phyloP scores from a whole-genome alignment of 2,113 vertebrate genomes.

The Vimba vimba region DNA sequence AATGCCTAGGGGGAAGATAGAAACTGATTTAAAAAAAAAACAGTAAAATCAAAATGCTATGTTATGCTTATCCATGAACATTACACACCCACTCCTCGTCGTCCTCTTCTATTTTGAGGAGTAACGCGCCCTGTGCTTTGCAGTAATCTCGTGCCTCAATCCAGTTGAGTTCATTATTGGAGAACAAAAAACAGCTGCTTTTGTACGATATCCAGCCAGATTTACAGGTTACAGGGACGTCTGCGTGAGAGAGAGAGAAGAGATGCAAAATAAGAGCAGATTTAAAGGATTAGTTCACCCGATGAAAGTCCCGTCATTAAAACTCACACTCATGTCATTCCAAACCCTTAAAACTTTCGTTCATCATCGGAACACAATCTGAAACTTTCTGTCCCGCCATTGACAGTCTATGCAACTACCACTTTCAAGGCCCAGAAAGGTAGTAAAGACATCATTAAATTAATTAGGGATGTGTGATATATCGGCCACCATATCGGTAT shows the following conservation, averaged over 20 bases:
- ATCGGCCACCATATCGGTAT: too few relatives aligned
- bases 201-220: background rate
- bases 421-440: too few relatives aligned
- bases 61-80: background rate
- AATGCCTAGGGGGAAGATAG: background rate
- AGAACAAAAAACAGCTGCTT: conserved; percentile 17
- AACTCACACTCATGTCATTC: too few relatives aligned
- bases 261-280: background rate
- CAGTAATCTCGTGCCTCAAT: background rate
- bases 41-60: background rate
- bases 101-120: background rate
- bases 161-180: background rate
- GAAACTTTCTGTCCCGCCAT: too few relatives aligned
- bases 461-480: too few relatives aligned
- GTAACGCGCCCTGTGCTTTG: background rate
- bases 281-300: too few relatives aligned
- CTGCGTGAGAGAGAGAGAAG: background rate
- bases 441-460: too few relatives aligned
- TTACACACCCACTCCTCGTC: background rate
- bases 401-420: too few relatives aligned
- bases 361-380: too few relatives aligned
- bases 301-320: too few relatives aligned
- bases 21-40: background rate
- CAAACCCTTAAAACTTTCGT: too few relatives aligned
- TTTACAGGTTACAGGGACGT: background rate